Evolutionary conservation across 2,888 invertebrate species (phyloP).

Genomic region (Napeogenes sylphis): DNA sequence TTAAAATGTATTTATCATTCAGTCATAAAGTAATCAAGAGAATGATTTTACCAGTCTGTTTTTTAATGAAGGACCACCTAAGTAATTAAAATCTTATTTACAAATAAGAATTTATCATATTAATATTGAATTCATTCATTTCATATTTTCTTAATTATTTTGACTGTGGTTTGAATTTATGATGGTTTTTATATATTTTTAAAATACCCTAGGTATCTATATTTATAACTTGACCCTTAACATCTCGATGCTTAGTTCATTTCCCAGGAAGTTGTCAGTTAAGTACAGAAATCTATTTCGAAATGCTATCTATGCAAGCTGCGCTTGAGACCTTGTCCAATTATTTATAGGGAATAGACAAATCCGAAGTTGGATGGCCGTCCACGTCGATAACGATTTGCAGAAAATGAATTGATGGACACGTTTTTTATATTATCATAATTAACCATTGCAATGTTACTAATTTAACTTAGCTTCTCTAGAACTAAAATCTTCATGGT

Average conservation of each 20-base stretch:
- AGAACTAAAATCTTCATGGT: neutral
- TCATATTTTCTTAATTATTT: too few relatives aligned
- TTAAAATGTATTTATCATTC: too few relatives aligned
- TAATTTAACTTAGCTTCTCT: neutral
- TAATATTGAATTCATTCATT: too few relatives aligned
- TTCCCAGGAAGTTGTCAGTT: slow-evolving; percentile 18
- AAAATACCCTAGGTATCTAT: too few relatives aligned
- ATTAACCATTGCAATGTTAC: neutral
- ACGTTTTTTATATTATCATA: neutral
- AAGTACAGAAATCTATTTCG: slow-evolving; percentile 17
- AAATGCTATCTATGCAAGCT: slow-evolving; percentile 35
- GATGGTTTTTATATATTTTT: too few relatives aligned
- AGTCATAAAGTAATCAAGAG: too few relatives aligned
- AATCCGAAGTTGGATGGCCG: slow-evolving; percentile 32
- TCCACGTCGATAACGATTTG: slow-evolving; percentile 8
- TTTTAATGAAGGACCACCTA: too few relatives aligned
- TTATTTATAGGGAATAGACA: slow-evolving; percentile 40
- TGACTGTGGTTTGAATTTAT: too few relatives aligned
- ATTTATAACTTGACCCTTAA: neutral
- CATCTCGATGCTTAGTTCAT: slow-evolving; percentile 5
- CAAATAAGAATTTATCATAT: too few relatives aligned
- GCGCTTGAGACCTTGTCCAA: slow-evolving; percentile 48
- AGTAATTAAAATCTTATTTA: too few relatives aligned
- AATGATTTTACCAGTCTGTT: too few relatives aligned
- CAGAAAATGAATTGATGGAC: too few relatives aligned